phyloP scores from a whole-genome alignment of 2,888 invertebrate genomes.

The Osmoderma eremita region DNA sequence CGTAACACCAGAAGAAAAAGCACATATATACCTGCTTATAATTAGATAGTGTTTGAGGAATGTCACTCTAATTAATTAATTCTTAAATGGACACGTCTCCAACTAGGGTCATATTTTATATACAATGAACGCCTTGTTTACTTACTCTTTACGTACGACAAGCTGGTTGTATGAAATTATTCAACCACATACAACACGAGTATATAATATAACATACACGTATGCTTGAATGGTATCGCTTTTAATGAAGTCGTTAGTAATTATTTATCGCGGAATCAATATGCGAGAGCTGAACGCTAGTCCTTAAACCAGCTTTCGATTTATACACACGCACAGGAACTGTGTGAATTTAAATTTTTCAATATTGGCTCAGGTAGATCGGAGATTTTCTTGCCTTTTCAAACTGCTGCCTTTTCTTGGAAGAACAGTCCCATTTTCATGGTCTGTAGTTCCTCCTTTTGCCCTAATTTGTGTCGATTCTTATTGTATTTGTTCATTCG shows the following conservation, averaged over 20 bases:
- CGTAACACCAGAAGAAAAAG: too few species aligned
- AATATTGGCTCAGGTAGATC: too few species aligned
- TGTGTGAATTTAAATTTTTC: too few species aligned
- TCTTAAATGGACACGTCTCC: background rate
- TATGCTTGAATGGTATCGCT: background rate
- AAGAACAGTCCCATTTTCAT: too few species aligned
- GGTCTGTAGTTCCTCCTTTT: too few species aligned
- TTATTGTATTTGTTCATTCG: too few species aligned
- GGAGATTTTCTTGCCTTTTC: too few species aligned
- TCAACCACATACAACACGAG: constrained; percentile 1
- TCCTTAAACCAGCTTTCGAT: background rate
- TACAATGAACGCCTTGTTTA: constrained; percentile 14
- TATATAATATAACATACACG: too few species aligned
- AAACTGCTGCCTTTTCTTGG: too few species aligned
- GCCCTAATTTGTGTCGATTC: too few species aligned
- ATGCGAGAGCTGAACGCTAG: background rate
- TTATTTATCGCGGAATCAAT: constrained; percentile 22
- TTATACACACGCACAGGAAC: background rate
- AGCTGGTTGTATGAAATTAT: constrained; percentile 8
- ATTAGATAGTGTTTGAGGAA: too few species aligned
- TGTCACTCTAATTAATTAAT: constrained; percentile 3
- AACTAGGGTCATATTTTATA: constrained; percentile 2
- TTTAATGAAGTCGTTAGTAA: constrained; percentile 27
- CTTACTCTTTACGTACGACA: constrained; percentile 11
- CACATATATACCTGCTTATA: too few species aligned